phyloP scores from a whole-genome alignment of 2,113 vertebrate genomes.

The Candoia aspera region DNA sequence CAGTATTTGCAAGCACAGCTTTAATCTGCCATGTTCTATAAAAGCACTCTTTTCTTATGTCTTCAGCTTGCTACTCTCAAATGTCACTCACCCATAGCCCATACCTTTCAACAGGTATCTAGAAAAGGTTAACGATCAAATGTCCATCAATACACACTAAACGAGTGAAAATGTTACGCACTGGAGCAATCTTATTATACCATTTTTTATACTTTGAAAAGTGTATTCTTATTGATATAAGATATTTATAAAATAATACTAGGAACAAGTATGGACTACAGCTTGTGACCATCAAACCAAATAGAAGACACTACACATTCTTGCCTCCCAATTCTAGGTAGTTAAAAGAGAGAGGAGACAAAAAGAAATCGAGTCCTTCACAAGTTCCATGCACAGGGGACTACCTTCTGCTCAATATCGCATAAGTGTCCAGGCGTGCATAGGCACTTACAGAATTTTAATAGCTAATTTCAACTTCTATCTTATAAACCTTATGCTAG shows the following conservation, averaged over 20 bases:
- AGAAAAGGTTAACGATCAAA: constrained; percentile 59
- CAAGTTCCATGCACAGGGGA: neutral
- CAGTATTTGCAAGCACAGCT: constrained; percentile 11
- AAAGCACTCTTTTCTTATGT: constrained; percentile 30
- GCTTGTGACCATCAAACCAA: neutral
- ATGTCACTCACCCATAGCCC: constrained; percentile 18
- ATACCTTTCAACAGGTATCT: constrained; percentile 27
- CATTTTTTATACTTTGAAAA: neutral
- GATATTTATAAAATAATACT: neutral
- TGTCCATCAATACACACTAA: constrained; percentile 44
- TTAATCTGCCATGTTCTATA: constrained; percentile 39
- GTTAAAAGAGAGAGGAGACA: neutral
- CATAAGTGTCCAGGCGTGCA: neutral
- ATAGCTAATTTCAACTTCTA: neutral
- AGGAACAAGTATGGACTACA: neutral
- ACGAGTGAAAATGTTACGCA: constrained; percentile 23
- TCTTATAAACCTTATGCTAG: neutral
- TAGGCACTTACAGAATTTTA: neutral
- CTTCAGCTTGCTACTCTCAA: constrained; percentile 32
- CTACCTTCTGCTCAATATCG: neutral
- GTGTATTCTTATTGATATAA: neutral
- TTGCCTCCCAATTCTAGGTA: neutral
- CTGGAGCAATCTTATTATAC: neutral
- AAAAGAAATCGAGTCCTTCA: neutral
- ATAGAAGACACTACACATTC: neutral